Evolutionary conservation across 2,113 vertebrate genomes (phyloP), one percentile per base, ranked within the genome.

Genomic region (Indri indri): DNA sequence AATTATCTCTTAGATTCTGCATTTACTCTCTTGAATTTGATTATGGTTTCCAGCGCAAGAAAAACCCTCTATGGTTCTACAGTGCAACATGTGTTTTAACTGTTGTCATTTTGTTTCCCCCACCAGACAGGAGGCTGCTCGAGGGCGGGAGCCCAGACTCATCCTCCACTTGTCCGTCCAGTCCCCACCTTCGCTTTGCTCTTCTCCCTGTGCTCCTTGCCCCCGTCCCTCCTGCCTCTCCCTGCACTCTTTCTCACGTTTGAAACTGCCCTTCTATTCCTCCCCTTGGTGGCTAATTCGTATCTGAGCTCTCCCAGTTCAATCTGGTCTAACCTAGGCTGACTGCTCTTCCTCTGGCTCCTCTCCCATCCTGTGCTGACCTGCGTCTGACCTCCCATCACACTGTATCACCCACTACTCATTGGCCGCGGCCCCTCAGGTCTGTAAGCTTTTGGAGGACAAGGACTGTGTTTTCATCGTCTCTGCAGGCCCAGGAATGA

Each of bases 1-100:
- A 93, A 82, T 86, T 25, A 82, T 17, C n/a, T 77, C 79, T 86
- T 79, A 30, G 30, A 37, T 88, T 83, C 76, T 88, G 68, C 5
- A 22, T 4, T 86, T 86, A 54, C 37, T 3, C 66, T 96, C 8
- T 12, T 93, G 42, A 90, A 52, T 88, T 76, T 80, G 45, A 71
- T 65, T 9, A 45, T 12, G 8, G n/a, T 66, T 88, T 92, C 77
- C 52, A 42, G 14, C 0, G 0, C 52, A 1, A 63, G n/a, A 66
- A 79, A 65, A 70, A 8, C 3, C 17, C 65, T 47, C 71, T 8
- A 10, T 8, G 27, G 8, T 34, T 79, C 54, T 42, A 0, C 22
- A 12, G 2, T 27, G 18, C 4, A 57, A 4, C 2, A 2, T 0
- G 1, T 73, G 66, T 77, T 47, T 71, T 3, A 7, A 50, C 54